Percentiles rank a stretch among this genome's conserved stretches.
Conservation (phyloP, 2,113 vertebrate species). For the Tringa solitaria region DNA sequence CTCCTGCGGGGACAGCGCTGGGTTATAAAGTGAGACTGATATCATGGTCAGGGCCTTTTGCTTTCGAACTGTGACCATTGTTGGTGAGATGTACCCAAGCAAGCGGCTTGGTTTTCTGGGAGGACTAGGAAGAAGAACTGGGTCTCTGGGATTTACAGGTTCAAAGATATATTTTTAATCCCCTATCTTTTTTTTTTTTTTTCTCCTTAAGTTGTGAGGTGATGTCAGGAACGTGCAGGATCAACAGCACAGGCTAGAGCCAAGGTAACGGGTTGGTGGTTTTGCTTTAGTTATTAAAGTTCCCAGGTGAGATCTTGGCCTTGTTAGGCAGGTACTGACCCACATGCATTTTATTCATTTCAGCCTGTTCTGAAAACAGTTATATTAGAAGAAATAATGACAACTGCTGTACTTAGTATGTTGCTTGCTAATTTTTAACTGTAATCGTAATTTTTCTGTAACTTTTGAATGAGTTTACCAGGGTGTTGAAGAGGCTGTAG, state of each 20-base stretch:
- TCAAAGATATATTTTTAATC: conserved; percentile 31
- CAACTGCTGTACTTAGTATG: neutral
- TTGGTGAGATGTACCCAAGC: neutral
- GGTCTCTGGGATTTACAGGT: neutral
- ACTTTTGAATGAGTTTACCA: neutral
- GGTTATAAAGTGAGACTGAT: conserved; percentile 43
- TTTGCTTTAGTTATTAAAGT: neutral
- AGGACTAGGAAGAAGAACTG: neutral
- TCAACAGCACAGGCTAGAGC: conserved; percentile 1
- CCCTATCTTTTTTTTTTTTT: neutral
- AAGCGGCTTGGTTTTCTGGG: neutral
- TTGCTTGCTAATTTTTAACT: neutral
- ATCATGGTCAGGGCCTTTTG: neutral
- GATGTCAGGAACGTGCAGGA: neutral
- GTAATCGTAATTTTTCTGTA: neutral
- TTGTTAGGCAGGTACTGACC: conserved; percentile 3
- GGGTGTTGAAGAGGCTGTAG: neutral
- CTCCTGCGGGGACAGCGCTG: neutral
- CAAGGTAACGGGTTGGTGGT: neutral
- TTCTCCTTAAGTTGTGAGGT: neutral
- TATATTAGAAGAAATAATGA: neutral
- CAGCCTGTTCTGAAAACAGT: neutral
- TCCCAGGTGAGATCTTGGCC: neutral
- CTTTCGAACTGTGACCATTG: neutral
- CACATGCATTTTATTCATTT: neutral